A percentile compares a stretch with the other conserved stretches of the same genome.
Evolutionary conservation across 2,113 vertebrate genomes (phyloP).

Genomic region (Empidonax alnorum): DNA sequence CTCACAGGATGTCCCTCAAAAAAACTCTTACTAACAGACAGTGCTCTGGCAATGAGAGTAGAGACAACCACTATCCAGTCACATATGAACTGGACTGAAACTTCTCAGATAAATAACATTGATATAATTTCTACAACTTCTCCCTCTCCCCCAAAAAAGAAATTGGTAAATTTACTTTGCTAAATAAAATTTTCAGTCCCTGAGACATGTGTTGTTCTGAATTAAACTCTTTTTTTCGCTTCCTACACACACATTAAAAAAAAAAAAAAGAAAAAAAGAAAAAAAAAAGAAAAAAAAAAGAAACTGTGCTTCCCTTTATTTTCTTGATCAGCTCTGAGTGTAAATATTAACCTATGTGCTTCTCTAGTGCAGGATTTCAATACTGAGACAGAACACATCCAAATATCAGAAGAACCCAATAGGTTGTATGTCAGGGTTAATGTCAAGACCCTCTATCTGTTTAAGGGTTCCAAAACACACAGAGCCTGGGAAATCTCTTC

Average conservation of each 20-base stretch:
- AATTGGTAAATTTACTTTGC: neutral
- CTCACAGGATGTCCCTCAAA: rapidly evolving
- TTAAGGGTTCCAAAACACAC: neutral
- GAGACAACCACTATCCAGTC: neutral
- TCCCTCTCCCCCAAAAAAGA: rapidly evolving
- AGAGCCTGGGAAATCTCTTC: neutral
- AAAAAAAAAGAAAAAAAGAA: too few species aligned
- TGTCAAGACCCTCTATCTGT: neutral
- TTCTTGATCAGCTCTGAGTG: neutral
- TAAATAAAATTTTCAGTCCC: neutral
- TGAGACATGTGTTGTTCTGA: neutral
- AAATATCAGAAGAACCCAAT: neutral
- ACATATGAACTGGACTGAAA: neutral
- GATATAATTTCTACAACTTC: neutral
- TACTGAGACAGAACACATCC: neutral
- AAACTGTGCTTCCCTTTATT: neutral
- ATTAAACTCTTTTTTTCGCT: neutral
- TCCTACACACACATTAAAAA: neutral
- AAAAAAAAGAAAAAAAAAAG: neutral
- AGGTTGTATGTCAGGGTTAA: neutral
- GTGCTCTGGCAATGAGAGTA: neutral
- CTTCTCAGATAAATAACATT: neutral
- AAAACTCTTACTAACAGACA: neutral
- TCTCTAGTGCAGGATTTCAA: neutral
- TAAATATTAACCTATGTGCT: neutral